A percentile compares a stretch with the other conserved stretches of the same genome.
Evolutionary conservation across 2,888 invertebrate species (phyloP).

Genomic region (Epinotia demarniana): DNA sequence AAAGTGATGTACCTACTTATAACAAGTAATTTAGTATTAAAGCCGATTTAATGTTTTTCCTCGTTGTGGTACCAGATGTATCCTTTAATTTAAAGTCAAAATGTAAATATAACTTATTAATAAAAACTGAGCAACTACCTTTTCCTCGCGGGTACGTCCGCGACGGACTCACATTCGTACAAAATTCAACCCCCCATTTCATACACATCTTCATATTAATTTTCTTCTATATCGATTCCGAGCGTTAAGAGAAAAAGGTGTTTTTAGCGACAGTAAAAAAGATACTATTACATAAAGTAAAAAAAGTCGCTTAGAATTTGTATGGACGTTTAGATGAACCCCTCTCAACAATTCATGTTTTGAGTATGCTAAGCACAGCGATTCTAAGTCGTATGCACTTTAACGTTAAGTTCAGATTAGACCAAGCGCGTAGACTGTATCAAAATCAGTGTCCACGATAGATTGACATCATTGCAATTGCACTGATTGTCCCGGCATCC

Average conservation of each 20-base stretch:
- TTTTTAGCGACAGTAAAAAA: too few relatives aligned
- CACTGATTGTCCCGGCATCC: conserved; percentile 23
- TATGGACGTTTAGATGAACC: neutral
- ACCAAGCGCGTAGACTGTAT: neutral
- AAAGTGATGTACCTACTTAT: neutral
- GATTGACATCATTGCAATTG: conserved; percentile 27
- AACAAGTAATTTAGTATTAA: conserved; percentile 2
- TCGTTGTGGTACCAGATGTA: too few relatives aligned
- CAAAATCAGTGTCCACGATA: conserved; percentile 24
- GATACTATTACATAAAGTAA: too few relatives aligned
- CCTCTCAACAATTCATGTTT: neutral
- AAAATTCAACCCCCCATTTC: neutral
- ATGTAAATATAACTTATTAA: too few relatives aligned
- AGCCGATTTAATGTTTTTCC: neutral
- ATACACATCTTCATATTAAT: neutral
- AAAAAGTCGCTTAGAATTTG: neutral
- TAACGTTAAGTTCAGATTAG: conserved; percentile 14
- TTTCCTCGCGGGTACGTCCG: neutral
- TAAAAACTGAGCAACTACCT: too few relatives aligned
- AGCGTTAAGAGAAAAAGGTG: too few relatives aligned
- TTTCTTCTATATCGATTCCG: neutral
- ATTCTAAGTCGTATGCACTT: neutral
- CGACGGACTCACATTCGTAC: neutral
- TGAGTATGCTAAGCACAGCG: neutral
- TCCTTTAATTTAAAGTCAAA: too few relatives aligned